A percentile compares a stretch with the other conserved stretches of the same genome.
These are phyloP conservation scores for Xanthia icteritia DNA, from an alignment of 2,888 invertebrate genomes.

Conservation along the genomic window DNA sequence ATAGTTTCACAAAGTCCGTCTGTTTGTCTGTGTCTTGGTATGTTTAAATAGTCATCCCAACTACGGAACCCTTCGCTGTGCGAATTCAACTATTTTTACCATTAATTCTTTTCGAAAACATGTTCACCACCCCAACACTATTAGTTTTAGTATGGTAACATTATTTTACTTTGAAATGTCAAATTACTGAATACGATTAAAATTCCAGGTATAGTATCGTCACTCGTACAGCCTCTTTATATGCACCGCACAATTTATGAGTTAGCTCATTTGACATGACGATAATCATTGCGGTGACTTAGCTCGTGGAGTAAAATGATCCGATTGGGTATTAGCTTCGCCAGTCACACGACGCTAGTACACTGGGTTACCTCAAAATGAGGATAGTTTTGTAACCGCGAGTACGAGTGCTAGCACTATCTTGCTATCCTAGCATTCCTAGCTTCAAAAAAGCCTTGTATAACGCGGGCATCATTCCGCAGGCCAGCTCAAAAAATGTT, in stretches of 20 bases:
- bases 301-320: not conserved
- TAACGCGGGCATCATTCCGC: not conserved
- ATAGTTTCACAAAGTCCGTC: too few species aligned
- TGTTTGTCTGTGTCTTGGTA: too few species aligned
- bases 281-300: not conserved
- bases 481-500: not conserved
- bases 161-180: not conserved
- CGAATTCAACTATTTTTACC: too few species aligned
- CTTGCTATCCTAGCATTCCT: not conserved
- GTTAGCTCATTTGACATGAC: not conserved
- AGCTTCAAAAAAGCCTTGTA: not conserved
- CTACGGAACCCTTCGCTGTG: too few species aligned
- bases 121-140: not conserved
- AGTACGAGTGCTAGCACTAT: not conserved
- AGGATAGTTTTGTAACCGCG: not conserved
- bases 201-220: not conserved
- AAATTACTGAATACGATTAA: not conserved
- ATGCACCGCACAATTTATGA: not conserved
- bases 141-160: not conserved
- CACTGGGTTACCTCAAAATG: not conserved
- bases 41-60: too few species aligned
- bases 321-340: not conserved
- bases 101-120: too few species aligned
- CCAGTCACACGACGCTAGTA: not conserved
- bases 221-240: not conserved